These are phyloP conservation scores for Heliothis peltigera DNA, from an alignment of 2,888 invertebrate genomes.

Conservation along the genomic window DNA sequence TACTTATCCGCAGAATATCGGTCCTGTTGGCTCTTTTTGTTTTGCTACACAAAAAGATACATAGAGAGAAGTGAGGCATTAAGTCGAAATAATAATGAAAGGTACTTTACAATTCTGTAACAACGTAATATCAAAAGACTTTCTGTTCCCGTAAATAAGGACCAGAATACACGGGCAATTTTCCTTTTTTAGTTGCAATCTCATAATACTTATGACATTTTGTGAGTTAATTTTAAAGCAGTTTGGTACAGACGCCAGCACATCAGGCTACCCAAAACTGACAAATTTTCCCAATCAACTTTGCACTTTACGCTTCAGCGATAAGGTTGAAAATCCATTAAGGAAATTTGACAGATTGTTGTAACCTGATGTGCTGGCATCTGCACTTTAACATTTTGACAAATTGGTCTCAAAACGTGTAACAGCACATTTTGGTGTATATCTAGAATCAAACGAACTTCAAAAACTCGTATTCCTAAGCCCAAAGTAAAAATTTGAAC, in stretches of 20 bases:
- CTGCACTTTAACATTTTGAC: too few relatives aligned
- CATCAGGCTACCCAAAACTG: too few relatives aligned
- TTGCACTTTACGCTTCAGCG: too few relatives aligned
- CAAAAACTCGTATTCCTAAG: not conserved
- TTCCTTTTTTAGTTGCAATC: not conserved
- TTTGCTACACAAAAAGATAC: conserved; percentile 2
- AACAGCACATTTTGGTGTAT: too few relatives aligned
- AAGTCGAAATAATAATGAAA: conserved; percentile 20
- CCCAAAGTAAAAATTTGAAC: not conserved
- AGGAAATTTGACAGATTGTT: too few relatives aligned
- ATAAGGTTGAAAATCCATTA: too few relatives aligned
- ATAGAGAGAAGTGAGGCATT: not conserved
- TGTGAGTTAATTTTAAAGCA: not conserved
- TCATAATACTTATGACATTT: not conserved
- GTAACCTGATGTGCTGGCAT: too few relatives aligned
- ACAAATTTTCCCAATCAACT: too few relatives aligned
- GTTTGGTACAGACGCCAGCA: too few relatives aligned
- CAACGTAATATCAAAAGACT: not conserved
- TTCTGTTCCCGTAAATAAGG: conserved; percentile 4
- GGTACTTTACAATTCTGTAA: conserved; percentile 14
- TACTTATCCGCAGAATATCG: conserved; percentile 6
- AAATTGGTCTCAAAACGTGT: too few relatives aligned
- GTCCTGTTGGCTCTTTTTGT: conserved; percentile 8
- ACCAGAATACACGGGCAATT: not conserved
- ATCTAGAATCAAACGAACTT: not conserved